Evolutionary conservation across 2,888 invertebrate species (phyloP).

Genomic region (Horisme vitalbata): DNA sequence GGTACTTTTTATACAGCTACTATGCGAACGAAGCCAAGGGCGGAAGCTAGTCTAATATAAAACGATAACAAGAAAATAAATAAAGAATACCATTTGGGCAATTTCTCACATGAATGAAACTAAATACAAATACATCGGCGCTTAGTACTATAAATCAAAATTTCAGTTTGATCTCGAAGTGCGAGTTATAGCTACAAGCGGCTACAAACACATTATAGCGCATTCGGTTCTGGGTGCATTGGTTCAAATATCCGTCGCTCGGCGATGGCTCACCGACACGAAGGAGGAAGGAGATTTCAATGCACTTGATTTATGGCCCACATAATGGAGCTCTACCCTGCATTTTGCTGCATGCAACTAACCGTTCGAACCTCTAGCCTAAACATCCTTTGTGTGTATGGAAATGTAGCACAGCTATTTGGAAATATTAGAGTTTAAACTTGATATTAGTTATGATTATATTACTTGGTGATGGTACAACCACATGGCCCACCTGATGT

Average conservation of each 20-base stretch:
- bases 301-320: slow-evolving; percentile 76
- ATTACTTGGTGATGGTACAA: too few species aligned
- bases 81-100: too few species aligned
- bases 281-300: slow-evolving; percentile 79
- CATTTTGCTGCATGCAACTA: slow-evolving; percentile 71
- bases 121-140: slow-evolving; percentile 24
- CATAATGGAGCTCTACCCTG: slow-evolving; percentile 71
- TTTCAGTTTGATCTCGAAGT: slow-evolving; percentile 31
- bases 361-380: slow-evolving; percentile 47
- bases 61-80: too few species aligned
- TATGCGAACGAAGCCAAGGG: too few species aligned
- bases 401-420: slow-evolving; percentile 35
- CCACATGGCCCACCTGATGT: too few species aligned
- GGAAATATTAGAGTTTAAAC: slow-evolving; percentile 11
- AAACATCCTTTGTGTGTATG: slow-evolving; percentile 50
- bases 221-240: slow-evolving; percentile 47
- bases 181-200: slow-evolving; percentile 31
- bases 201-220: slow-evolving; percentile 35
- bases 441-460: background rate
- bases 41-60: too few species aligned
- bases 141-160: slow-evolving; percentile 31
- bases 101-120: too few species aligned
- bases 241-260: slow-evolving; percentile 71
- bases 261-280: slow-evolving; percentile 71
- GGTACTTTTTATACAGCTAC: too few species aligned